phyloP scores from a whole-genome alignment of 2,113 vertebrate genomes.

The Dipodomys merriami region DNA sequence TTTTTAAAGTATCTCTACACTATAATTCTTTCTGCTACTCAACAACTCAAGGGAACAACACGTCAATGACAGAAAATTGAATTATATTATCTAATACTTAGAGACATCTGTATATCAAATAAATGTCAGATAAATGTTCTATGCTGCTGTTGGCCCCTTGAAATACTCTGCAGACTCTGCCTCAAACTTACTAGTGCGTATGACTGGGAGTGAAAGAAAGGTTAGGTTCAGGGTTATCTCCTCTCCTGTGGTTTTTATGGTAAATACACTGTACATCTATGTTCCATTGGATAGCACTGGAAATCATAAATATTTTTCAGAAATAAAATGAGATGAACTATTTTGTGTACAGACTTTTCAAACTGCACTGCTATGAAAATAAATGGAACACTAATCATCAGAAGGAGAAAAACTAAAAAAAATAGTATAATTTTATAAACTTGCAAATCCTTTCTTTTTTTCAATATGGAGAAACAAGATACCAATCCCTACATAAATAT shows the following conservation, averaged over 20 bases:
- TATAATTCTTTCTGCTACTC: neutral
- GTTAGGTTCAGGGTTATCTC: neutral
- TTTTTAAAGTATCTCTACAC: neutral
- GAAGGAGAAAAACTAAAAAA: neutral
- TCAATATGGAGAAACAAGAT: neutral
- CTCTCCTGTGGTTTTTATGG: neutral
- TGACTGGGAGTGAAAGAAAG: neutral
- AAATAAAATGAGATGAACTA: neutral
- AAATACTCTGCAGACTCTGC: neutral
- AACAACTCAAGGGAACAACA: neutral
- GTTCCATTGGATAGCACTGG: neutral
- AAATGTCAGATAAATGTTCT: neutral
- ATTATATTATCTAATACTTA: conserved; percentile 5
- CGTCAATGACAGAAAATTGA: neutral
- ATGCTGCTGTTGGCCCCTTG: neutral
- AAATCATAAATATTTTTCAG: neutral
- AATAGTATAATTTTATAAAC: neutral
- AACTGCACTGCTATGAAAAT: conserved; percentile 2
- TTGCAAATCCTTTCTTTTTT: neutral
- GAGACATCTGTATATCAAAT: neutral
- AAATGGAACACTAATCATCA: neutral
- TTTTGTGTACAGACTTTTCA: neutral
- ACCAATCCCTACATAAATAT: neutral
- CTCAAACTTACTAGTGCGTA: neutral
- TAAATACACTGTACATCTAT: neutral